Evolutionary conservation across 2,113 vertebrate species (phyloP).

Genomic region (Enhydra lutris): DNA sequence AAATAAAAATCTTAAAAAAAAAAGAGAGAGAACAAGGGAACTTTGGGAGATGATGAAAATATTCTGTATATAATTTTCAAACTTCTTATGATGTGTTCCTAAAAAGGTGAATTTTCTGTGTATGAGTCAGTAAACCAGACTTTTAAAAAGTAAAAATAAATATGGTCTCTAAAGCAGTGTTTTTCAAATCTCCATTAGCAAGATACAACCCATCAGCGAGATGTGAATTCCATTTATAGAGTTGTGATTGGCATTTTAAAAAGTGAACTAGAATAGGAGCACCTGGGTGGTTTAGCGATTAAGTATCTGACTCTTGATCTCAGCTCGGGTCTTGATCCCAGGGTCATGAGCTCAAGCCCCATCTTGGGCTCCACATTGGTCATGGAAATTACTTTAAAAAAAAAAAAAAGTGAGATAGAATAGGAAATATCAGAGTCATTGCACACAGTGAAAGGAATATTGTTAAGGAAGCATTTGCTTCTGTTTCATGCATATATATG

Average conservation of each 20-base stretch:
- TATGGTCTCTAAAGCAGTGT: background rate
- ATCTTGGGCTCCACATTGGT: background rate
- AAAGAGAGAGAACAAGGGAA: background rate
- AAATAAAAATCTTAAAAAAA: background rate
- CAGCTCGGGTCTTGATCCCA: background rate
- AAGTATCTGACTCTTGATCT: no score
- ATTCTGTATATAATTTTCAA: background rate
- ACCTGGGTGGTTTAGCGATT: background rate
- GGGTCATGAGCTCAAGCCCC: background rate
- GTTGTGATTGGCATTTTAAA: background rate
- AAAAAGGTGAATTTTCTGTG: background rate
- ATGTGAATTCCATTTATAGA: background rate
- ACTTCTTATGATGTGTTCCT: background rate
- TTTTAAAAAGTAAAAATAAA: background rate
- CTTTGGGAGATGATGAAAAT: background rate
- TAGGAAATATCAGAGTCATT: background rate
- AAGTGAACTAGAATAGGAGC: background rate
- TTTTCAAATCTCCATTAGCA: background rate
- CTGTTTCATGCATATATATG: background rate
- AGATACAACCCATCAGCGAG: background rate
- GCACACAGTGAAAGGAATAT: background rate
- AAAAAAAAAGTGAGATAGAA: background rate
- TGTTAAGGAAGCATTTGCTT: slow-evolving; percentile 15
- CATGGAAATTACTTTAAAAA: background rate
- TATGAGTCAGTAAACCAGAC: background rate